Evolutionary conservation across 2,888 invertebrate genomes (phyloP).

Genomic region (Linnaemya tessellans): DNA sequence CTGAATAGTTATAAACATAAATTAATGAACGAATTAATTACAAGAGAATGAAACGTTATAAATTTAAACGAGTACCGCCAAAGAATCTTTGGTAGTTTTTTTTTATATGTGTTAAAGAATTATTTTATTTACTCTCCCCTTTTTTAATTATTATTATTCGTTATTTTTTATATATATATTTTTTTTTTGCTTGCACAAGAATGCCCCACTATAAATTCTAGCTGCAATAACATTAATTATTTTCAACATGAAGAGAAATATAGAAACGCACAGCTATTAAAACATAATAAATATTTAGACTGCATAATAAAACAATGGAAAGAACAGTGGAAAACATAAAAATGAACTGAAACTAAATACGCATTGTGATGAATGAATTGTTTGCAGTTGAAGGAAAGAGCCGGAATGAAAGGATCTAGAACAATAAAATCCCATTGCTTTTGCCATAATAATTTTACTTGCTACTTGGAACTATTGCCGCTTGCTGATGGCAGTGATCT

Average conservation of each 20-base stretch:
- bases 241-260: constrained; percentile 22
- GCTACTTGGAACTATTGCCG: background rate
- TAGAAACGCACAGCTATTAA: constrained; percentile 12
- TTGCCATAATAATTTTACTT: background rate
- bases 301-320: constrained; percentile 46
- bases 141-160: constrained; percentile 19
- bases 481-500: background rate
- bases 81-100: background rate
- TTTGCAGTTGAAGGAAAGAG: constrained; percentile 17
- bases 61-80: constrained; percentile 2
- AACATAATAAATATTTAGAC: constrained; percentile 49
- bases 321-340: constrained; percentile 1
- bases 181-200: constrained; percentile 6
- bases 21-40: constrained; percentile 3
- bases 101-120: constrained; percentile 17
- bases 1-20: too few relatives aligned
- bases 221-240: constrained; percentile 61
- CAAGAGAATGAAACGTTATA: background rate
- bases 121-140: background rate
- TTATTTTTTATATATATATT: too few relatives aligned
- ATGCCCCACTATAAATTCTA: constrained; percentile 43
- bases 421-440: background rate
- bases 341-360: constrained; percentile 23
- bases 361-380: constrained; percentile 59
- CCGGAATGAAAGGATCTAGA: background rate